A percentile compares a stretch with the other conserved stretches of the same genome.
phyloP scores from a whole-genome alignment of 2,888 invertebrate species.

The Plebejus argus region DNA sequence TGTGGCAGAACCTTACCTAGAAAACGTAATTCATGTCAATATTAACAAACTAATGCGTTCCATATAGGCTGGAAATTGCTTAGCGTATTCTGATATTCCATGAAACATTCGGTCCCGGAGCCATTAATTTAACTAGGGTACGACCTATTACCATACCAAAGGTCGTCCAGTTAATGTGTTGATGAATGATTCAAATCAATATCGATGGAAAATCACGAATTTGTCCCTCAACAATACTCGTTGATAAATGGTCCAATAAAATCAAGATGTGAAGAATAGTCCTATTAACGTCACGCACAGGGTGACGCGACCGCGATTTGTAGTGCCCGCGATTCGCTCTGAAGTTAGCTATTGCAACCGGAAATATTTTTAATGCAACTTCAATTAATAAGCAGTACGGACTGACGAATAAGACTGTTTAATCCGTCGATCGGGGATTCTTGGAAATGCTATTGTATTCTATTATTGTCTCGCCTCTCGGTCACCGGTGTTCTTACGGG shows the following conservation, averaged over 20 bases:
- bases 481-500: too few species aligned
- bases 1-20: too few species aligned
- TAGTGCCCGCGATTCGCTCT: conserved; percentile 64
- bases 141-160: conserved; percentile 8
- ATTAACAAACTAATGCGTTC: not conserved
- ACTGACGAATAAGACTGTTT: too few species aligned
- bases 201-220: conserved; percentile 20
- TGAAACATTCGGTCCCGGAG: not conserved
- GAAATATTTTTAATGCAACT: not conserved
- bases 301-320: conserved; percentile 61
- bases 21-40: too few species aligned
- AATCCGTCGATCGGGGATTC: too few species aligned
- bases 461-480: too few species aligned
- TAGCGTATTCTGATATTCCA: not conserved
- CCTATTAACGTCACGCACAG: conserved; percentile 71
- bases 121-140: conserved; percentile 1
- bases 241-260: conserved; percentile 69
- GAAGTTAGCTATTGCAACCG: conserved; percentile 34
- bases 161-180: conserved; percentile 8
- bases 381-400: not conserved
- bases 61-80: not conserved
- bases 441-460: too few species aligned
- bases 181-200: conserved; percentile 23
- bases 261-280: conserved; percentile 68
- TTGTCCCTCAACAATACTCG: conserved; percentile 47